phyloP scores from a whole-genome alignment of 2,113 vertebrate species.

The Triplophysa rosa region DNA sequence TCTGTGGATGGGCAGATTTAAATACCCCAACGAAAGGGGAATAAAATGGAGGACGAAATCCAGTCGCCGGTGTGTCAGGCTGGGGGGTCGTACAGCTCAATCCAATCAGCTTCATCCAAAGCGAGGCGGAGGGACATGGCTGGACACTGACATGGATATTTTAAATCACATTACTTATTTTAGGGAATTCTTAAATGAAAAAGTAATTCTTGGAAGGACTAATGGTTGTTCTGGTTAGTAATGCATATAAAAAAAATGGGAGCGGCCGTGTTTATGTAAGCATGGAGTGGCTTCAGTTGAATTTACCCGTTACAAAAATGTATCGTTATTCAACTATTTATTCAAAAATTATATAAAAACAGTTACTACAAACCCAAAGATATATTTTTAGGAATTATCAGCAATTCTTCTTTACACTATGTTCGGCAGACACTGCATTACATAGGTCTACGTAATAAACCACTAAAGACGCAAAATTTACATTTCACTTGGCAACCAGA shows the following conservation, averaged over 20 bases:
- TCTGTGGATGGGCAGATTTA: background rate
- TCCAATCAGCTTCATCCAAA: constrained; percentile 63
- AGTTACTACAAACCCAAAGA: too few relatives aligned
- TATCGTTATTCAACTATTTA: too few relatives aligned
- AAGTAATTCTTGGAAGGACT: background rate
- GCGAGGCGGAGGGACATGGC: constrained; percentile 58
- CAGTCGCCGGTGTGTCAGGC: background rate
- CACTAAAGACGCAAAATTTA: background rate
- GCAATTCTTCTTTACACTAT: too few relatives aligned
- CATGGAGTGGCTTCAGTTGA: background rate
- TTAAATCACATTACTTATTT: background rate
- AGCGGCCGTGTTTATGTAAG: too few relatives aligned
- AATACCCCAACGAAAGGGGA: background rate
- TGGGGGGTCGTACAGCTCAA: constrained; percentile 10
- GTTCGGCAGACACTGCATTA: too few relatives aligned
- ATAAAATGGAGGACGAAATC: constrained; percentile 27
- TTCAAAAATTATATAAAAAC: too few relatives aligned
- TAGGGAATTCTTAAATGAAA: background rate
- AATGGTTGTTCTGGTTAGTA: background rate
- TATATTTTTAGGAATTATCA: too few relatives aligned
- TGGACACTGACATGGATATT: background rate
- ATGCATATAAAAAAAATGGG: background rate
- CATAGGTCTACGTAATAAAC: too few relatives aligned
- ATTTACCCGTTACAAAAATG: too few relatives aligned
- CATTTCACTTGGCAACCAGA: background rate